A percentile compares a stretch with the other conserved stretches of the same genome.
Evolutionary conservation across 2,113 vertebrate genomes (phyloP).

Genomic region (Vidua chalybeata): DNA sequence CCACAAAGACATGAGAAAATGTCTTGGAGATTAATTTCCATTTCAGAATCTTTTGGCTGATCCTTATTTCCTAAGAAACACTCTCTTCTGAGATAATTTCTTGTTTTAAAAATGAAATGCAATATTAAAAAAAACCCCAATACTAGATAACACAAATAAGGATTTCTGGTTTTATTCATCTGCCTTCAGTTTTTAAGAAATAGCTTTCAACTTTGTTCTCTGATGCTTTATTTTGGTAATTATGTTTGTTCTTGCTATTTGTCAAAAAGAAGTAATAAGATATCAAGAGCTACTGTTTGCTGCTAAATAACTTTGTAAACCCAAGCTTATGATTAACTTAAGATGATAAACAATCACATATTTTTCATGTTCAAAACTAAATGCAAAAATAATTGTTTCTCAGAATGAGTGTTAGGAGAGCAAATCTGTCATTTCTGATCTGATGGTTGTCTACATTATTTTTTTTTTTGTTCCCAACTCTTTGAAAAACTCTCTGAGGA

Average conservation of each 20-base stretch:
- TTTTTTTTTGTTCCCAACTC: neutral
- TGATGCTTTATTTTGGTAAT: neutral
- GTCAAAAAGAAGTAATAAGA: neutral
- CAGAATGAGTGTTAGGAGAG: neutral
- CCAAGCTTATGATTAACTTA: neutral
- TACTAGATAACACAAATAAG: neutral
- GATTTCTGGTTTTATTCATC: neutral
- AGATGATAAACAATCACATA: neutral
- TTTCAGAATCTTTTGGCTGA: neutral
- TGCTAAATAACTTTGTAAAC: neutral
- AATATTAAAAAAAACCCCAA: neutral
- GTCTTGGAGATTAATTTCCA: neutral
- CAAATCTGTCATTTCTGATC: neutral
- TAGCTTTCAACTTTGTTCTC: neutral
- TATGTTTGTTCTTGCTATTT: neutral
- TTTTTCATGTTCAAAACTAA: neutral
- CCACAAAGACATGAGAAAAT: neutral
- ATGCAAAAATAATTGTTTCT: conserved; percentile 11
- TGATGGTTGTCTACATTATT: neutral
- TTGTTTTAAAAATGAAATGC: neutral
- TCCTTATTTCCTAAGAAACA: neutral
- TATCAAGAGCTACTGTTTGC: neutral
- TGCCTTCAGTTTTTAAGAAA: neutral
- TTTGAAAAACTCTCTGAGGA: conserved; percentile 11
- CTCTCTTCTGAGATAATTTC: neutral